Evolutionary conservation across 2,888 invertebrate genomes (phyloP).

Genomic region (Macrosoma leucophasiata): DNA sequence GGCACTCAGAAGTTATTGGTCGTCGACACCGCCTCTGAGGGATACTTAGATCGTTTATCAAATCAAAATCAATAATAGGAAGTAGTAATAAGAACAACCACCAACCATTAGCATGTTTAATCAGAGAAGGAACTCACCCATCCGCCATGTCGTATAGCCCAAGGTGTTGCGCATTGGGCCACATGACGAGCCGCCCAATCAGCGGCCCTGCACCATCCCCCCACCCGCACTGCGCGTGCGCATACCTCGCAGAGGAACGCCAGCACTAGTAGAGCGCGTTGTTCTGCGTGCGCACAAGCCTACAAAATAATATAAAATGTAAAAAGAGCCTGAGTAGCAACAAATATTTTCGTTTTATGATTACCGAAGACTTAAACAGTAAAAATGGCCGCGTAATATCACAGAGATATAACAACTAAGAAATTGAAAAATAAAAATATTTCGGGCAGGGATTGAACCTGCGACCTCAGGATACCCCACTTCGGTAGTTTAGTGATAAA

Average conservation of each 20-base stretch:
- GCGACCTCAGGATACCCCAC: too few species aligned
- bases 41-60: too few species aligned
- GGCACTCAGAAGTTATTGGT: too few species aligned
- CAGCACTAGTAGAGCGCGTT: slow-evolving; percentile 71
- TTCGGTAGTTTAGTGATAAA: too few species aligned
- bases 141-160: slow-evolving; percentile 75
- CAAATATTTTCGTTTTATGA: too few species aligned
- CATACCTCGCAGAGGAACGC: slow-evolving; percentile 76
- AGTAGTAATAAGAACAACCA: not conserved
- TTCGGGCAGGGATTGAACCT: too few species aligned
- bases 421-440: too few species aligned
- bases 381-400: not conserved
- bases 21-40: too few species aligned
- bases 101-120: slow-evolving; percentile 2
- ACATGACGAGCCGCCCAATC: slow-evolving; percentile 75
- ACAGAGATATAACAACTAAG: too few species aligned
- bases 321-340: too few species aligned
- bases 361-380: not conserved
- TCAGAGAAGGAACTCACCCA: slow-evolving; percentile 76
- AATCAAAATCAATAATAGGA: too few species aligned
- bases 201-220: slow-evolving; percentile 72
- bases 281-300: slow-evolving; percentile 73
- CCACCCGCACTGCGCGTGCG: slow-evolving; percentile 58
- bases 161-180: slow-evolving; percentile 70
- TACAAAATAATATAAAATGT: slow-evolving; percentile 29